Conservation (phyloP, 2,797 vertebrate species). For the Tapera naevia region DNA sequence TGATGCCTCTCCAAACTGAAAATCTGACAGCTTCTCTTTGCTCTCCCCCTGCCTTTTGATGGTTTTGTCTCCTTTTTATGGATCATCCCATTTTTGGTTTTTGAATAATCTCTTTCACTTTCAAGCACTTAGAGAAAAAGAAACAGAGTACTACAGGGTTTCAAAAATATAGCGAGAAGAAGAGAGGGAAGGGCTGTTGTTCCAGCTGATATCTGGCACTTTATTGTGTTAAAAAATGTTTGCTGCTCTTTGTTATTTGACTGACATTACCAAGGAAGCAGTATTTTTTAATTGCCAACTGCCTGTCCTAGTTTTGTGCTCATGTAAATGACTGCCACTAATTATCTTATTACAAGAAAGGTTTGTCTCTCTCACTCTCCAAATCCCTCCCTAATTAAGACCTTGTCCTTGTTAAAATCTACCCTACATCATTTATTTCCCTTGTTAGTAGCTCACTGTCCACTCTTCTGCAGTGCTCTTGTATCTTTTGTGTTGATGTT, state of each 20-base stretch:
- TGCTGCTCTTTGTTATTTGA: not conserved
- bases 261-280: not conserved
- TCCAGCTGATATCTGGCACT: not conserved
- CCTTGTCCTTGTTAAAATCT: constrained; percentile 24
- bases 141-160: not conserved
- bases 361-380: not conserved
- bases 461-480: not conserved
- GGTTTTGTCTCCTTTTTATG: not conserved
- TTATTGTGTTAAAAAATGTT: not conserved
- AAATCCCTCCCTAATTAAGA: constrained; percentile 45
- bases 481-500: not conserved
- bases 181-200: not conserved
- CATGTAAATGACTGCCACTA: constrained; percentile 6
- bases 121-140: not conserved
- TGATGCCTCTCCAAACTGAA: not conserved
- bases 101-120: not conserved
- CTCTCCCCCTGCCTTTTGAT: not conserved
- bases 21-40: not conserved
- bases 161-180: not conserved
- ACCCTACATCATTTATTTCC: not conserved
- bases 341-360: constrained; percentile 17
- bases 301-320: constrained; percentile 24
- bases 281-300: constrained; percentile 15
- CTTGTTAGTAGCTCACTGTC: not conserved
- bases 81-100: not conserved